These are phyloP conservation scores for Atlantisia rogersi DNA, from an alignment of 2,113 vertebrate species.

Conservation along the genomic window DNA sequence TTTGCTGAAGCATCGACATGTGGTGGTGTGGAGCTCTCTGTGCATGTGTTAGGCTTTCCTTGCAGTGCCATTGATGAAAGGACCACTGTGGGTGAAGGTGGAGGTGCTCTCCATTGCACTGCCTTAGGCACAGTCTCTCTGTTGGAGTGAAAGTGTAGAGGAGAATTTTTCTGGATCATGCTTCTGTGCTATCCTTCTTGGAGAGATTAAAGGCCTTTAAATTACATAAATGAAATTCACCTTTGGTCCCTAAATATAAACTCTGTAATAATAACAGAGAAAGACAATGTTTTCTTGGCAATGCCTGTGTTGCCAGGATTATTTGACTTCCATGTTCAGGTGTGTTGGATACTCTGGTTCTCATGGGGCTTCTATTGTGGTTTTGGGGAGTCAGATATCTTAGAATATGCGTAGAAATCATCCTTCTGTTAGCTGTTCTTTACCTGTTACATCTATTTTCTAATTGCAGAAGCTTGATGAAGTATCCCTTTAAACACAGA, in stretches of 20 bases:
- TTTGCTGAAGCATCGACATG: not conserved
- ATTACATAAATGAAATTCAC: not conserved
- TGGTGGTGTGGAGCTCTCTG: not conserved
- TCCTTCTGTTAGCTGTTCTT: not conserved
- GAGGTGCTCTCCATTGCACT: not conserved
- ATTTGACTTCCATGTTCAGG: not conserved
- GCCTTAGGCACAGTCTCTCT: not conserved
- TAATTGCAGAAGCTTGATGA: no score
- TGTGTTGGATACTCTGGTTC: not conserved
- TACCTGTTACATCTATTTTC: not conserved
- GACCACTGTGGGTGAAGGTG: not conserved
- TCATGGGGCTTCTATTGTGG: not conserved
- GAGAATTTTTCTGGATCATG: not conserved
- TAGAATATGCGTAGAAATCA: not conserved
- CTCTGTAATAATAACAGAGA: not conserved
- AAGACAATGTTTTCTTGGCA: not conserved
- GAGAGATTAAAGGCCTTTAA: not conserved
- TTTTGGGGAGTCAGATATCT: not conserved
- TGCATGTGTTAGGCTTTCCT: not conserved
- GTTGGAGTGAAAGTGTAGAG: not conserved
- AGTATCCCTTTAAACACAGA: accelerated
- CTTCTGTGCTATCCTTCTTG: not conserved
- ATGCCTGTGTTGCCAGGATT: not conserved
- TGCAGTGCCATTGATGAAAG: not conserved
- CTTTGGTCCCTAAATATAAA: not conserved